Evolutionary conservation across 2,888 invertebrate genomes (phyloP), one percentile per base, ranked within the genome.

Genomic region (Caprella mutica): DNA sequence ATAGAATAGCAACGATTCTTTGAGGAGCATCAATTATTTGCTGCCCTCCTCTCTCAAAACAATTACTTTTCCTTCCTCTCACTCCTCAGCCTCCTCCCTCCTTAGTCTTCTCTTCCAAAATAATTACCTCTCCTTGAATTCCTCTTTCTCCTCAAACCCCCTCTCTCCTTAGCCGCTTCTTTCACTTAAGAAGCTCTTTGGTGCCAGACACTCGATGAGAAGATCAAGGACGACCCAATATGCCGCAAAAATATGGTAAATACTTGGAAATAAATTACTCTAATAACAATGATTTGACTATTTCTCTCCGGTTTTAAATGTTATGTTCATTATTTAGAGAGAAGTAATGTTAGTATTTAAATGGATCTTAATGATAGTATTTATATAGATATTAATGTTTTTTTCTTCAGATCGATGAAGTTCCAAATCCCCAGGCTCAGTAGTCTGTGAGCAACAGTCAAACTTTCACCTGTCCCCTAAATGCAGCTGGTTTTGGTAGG

Each of bases 221-320:
- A 63, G 50, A 29, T 60, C 39, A 59, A 63, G 55, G 63, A 63
- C 21, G 63, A 63, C 46, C 63, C 63, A 3, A 63, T 63, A 19
- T 63, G 63, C 59, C 59, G 56, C 35, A 63, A 63, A 48, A 59
- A 56, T 50, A 63, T 59, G 63, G 63, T 63, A 48, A 24, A 40
- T 30, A 51, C 23, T 33, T 30, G 35, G 17, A 51, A 19, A 51
- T 30, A 51, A 19, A 51, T 30, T 33, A 19, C 29, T 30, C 29
- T 30, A 51, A 6, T 33, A 19, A 51, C 23, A 51, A 19, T 33
- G 6, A 51, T 51, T 17, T 51, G 35, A 33, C 30, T 51, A 51
- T 44, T n/a, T n/a, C n/a, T n/a, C n/a, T n/a, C n/a, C n/a, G n/a
- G n/a, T n/a, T n/a, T n/a, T n/a, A n/a, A 40, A 19, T 40, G 40